These are phyloP conservation scores for Acrossocheilus fasciatus DNA, from an alignment of 2,797 vertebrate genomes.

Conservation along the genomic window DNA sequence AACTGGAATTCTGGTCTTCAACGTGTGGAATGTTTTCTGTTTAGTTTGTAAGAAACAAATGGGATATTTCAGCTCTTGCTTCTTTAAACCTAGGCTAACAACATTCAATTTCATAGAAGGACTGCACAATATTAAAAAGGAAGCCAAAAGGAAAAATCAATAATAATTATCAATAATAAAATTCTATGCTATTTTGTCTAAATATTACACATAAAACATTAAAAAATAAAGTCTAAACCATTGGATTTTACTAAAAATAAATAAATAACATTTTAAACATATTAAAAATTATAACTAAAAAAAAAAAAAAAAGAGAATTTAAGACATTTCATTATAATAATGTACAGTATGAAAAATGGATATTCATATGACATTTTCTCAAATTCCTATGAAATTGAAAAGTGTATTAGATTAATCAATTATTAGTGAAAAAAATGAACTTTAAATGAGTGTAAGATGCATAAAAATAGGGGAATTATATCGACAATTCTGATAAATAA, in stretches of 20 bases:
- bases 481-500: background rate
- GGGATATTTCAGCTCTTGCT: background rate
- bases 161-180: background rate
- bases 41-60: constrained; percentile 23
- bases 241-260: background rate
- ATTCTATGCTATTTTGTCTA: too few relatives aligned
- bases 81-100: background rate
- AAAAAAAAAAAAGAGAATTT: background rate
- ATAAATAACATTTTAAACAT: background rate
- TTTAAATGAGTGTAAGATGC: background rate
- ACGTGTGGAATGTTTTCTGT: constrained; percentile 26
- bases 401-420: background rate
- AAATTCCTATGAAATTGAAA: too few relatives aligned
- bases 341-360: background rate
- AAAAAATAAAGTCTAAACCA: too few relatives aligned
- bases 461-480: background rate
- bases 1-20: constrained; percentile 38
- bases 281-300: background rate
- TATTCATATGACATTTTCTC: background rate
- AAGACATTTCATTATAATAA: background rate
- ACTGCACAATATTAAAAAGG: background rate
- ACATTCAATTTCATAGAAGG: background rate
- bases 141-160: background rate
- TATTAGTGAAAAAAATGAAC: background rate
- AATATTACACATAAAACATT: too few relatives aligned